These are phyloP conservation scores for Siniperca obscura DNA, from an alignment of 2,797 vertebrate genomes.

Conservation along the genomic window DNA sequence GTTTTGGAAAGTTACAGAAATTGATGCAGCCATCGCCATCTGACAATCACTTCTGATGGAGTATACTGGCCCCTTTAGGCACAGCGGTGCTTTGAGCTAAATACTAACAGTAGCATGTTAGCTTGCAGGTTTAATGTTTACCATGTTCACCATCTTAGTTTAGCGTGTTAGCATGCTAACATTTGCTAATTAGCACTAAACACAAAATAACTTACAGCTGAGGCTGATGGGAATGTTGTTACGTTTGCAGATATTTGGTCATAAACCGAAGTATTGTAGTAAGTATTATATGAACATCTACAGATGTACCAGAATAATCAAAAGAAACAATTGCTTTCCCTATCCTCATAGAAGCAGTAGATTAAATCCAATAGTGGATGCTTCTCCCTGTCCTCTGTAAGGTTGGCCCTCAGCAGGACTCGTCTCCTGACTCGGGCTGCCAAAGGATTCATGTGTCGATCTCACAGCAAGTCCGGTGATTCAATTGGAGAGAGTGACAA, in stretches of 20 bases:
- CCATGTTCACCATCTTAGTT: no score
- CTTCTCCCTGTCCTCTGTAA: conserved; percentile 63
- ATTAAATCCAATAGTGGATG: background rate
- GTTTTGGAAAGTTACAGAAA: background rate
- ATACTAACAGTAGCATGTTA: no score
- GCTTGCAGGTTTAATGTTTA: no score
- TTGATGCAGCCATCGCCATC: background rate
- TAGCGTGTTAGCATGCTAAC: no score
- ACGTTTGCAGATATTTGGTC: background rate
- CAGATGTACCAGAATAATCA: background rate
- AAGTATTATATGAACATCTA: background rate
- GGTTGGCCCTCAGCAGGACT: conserved; percentile 91
- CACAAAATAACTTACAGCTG: background rate
- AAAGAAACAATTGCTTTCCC: background rate
- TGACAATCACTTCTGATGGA: background rate
- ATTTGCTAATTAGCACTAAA: background rate
- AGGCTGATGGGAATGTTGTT: background rate
- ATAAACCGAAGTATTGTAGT: background rate
- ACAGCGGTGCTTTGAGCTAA: background rate
- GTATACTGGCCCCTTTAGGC: background rate
- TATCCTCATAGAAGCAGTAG: background rate
- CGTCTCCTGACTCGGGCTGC: conserved; percentile 91
- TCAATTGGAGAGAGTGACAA: conserved; percentile 82
- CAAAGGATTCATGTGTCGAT: conserved; percentile 92
- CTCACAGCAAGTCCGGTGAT: conserved; percentile 86